Base-by-base conservation (phyloP, 92 coral and sea anemone genomes). In the Plumapathes pennacea region DNA sequence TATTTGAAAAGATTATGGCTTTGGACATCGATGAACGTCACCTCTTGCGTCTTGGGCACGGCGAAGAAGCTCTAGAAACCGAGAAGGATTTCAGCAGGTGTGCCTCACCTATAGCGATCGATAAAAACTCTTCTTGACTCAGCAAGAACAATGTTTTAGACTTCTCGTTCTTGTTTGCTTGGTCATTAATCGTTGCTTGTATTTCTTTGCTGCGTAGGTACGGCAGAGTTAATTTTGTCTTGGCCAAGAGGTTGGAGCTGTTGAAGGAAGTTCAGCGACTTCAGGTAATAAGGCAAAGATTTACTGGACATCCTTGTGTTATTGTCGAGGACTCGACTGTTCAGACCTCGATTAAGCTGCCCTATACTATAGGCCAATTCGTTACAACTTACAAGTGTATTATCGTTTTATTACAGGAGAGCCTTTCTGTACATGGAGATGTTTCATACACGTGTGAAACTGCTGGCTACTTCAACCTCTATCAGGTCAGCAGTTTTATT, bases 71-170 rank as follows among this genome's bases (percentile, higher is more conserved):
- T 0, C 58, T 94, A 22, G 99, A 94, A 52, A 94, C 99, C 0
- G 99, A 94, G 64, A 94, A 94, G 52, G 99, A 94, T 57, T 94
- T 94, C 43, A 94, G 99, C 91, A 85, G 99, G 99, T 94, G 32
- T 22, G 69, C 32, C 27, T 8, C 40, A 38, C 0, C 10, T 50
- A 8, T 26, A 50, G n/a, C n/a, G n/a, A n/a, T n/a, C n/a, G n/a
- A n/a, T n/a, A n/a, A n/a, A n/a, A n/a, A n/a, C n/a, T n/a, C n/a
- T n/a, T n/a, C n/a, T n/a, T n/a, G n/a, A n/a, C n/a, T n/a, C n/a
- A n/a, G n/a, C n/a, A n/a, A n/a, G n/a, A n/a, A n/a, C n/a, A n/a
- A n/a, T n/a, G n/a, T n/a, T n/a, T n/a, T n/a, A n/a, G n/a, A n/a
- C n/a, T n/a, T n/a, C n/a, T n/a, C n/a, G n/a, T n/a, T n/a, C n/a